Base-by-base conservation (phyloP, 2,797 vertebrate genomes). In the Falco concolor region DNA sequence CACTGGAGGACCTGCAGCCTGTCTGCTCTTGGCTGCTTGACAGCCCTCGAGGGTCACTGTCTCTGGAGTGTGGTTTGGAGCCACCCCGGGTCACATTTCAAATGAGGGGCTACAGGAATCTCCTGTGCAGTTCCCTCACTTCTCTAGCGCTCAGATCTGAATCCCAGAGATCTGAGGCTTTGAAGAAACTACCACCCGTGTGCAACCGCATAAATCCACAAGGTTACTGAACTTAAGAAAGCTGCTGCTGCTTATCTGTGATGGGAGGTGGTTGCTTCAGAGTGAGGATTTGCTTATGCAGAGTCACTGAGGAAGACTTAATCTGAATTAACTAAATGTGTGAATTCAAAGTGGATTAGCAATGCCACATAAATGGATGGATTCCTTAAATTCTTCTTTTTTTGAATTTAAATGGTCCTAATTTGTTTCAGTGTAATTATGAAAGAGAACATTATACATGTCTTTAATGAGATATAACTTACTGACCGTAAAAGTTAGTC, bases 351-450 rank as follows among this genome's bases (percentile, higher is more conserved):
- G 63, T 82, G 74, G 70, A 90, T 97, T 95, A 94, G 64, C 38
- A 69, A 17, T 73, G 67, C 40, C 25, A 10, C 27, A 36, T 59
- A 79, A 93, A 56, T 4, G 40, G 59, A 56, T 67, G 38, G 73
- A 60, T 90, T 86, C 74, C 56, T 76, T 87, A 38, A 63, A 70
- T 75, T 94, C 47, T 81, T 78, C 50, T 90, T 25, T 67, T 67
- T 88, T 52, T 75, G 77, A 90, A 90, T 79, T 73, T 79, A 94
- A 95, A 73, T 61, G 13, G 56, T 60, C 40, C 44, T 89, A 67
- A 89, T 93, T 93, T 93, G 40, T 90, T 92, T 90, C 74, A 56
- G 56, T 16, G 8, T 79, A 87, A 90, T 95, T 94, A 38, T 79
- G 86, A 90, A 91, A 87, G 50, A 60, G 42, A 57, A 84, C 11